Conservation (phyloP, 2,888 invertebrate genomes). For the Buathra laborator region DNA sequence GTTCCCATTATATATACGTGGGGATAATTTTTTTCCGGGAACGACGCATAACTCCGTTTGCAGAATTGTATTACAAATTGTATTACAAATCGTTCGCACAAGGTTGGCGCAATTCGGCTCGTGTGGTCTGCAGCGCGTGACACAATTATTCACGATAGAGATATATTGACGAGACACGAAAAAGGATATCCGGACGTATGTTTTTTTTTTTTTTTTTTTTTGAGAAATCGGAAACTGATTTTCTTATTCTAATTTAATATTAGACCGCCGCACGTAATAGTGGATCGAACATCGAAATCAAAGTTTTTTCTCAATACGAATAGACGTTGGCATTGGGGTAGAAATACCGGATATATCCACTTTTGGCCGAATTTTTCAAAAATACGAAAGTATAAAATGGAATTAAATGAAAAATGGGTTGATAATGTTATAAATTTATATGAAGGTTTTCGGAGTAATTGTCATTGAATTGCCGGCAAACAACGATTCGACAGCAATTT, state of each 20-base stretch:
- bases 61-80: conserved; percentile 18
- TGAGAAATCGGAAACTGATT: background rate
- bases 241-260: background rate
- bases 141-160: conserved; percentile 12
- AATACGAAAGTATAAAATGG: too few species aligned
- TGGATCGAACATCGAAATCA: background rate
- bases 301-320: background rate
- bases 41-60: conserved; percentile 40
- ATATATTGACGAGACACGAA: background rate
- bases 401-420: too few species aligned
- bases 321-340: too few species aligned
- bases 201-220: conserved; percentile 9
- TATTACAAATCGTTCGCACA: conserved; percentile 31
- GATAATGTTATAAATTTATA: too few species aligned
- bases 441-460: too few species aligned
- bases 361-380: too few species aligned
- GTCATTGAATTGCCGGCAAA: too few species aligned
- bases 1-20: conserved; percentile 31
- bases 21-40: conserved; percentile 28
- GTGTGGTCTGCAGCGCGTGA: conserved; percentile 33
- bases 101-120: conserved; percentile 46
- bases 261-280: background rate
- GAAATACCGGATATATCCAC: too few species aligned
- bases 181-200: conserved; percentile 48
- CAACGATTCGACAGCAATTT: too few species aligned